Conservation (phyloP, 2,888 invertebrate genomes). For the Epistrophe grossulariae region DNA sequence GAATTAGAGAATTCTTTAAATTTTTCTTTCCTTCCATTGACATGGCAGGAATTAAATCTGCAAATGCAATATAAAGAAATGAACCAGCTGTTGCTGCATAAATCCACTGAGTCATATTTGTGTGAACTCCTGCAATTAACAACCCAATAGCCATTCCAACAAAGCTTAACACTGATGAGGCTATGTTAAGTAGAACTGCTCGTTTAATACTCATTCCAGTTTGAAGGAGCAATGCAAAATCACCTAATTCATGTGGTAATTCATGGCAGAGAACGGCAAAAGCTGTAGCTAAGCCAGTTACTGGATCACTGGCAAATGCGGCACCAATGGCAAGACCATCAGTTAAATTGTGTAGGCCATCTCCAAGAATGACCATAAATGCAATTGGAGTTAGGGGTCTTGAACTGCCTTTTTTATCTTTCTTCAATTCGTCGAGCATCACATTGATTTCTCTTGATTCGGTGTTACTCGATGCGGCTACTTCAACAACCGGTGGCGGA, state of each 20-base stretch:
- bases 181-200: constrained; percentile 89
- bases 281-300: constrained; percentile 90
- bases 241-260: constrained; percentile 92
- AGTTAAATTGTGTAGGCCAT: constrained; percentile 91
- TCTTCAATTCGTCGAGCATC: constrained; percentile 85
- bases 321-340: constrained; percentile 93
- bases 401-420: constrained; percentile 81
- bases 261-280: constrained; percentile 93
- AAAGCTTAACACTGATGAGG: constrained; percentile 91
- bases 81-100: constrained; percentile 92
- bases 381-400: constrained; percentile 88
- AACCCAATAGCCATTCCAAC: constrained; percentile 89
- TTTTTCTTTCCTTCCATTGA: constrained; percentile 85
- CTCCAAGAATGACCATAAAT: constrained; percentile 92
- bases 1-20: constrained; percentile 86
- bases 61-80: constrained; percentile 92
- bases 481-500: neutral
- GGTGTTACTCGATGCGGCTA: neutral
- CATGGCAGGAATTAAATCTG: constrained; percentile 90
- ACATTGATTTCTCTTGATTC: constrained; percentile 85
- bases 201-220: constrained; percentile 90
- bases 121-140: constrained; percentile 88
- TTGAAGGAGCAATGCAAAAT: constrained; percentile 91
- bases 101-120: constrained; percentile 89
- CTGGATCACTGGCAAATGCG: constrained; percentile 89